Percentiles rank a stretch among this genome's conserved stretches.
These are phyloP conservation scores for Nettapus auritus DNA, from an alignment of 2,113 vertebrate species.

Conservation along the genomic window DNA sequence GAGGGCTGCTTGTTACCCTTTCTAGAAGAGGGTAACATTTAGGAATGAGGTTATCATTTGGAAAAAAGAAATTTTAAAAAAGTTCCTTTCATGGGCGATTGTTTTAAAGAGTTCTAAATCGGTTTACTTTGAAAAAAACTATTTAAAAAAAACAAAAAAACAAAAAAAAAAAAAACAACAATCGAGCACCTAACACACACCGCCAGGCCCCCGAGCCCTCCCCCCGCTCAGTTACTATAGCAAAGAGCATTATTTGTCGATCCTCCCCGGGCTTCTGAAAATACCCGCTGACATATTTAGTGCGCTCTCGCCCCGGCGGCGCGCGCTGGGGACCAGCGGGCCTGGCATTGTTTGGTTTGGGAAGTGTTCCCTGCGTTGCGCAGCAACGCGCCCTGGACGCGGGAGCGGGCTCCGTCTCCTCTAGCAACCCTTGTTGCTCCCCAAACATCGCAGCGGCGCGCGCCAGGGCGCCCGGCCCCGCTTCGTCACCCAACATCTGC, in stretches of 20 bases:
- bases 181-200: too few relatives aligned
- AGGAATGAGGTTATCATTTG: too few relatives aligned
- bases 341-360: conserved; percentile 98
- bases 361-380: conserved; percentile 91
- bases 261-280: conserved; percentile 77
- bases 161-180: conserved; percentile 24
- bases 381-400: conserved; percentile 91
- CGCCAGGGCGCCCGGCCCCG: conserved; percentile 72
- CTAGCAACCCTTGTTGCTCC: conserved; percentile 93
- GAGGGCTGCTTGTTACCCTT: accelerated
- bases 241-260: conserved; percentile 74
- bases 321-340: conserved; percentile 68
- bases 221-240: conserved; percentile 56
- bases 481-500: conserved; percentile 42
- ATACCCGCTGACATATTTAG: conserved; percentile 92
- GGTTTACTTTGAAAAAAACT: not conserved
- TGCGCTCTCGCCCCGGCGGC: conserved; percentile 84
- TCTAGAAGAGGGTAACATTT: not conserved
- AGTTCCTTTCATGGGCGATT: not conserved
- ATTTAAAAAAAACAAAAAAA: conserved; percentile 28
- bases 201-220: not conserved
- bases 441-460: conserved; percentile 91
- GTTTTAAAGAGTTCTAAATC: not conserved
- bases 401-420: conserved; percentile 89
- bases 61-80: not conserved